Evolutionary conservation across 2,888 invertebrate species (phyloP).

Genomic region (Agrochola macilenta): DNA sequence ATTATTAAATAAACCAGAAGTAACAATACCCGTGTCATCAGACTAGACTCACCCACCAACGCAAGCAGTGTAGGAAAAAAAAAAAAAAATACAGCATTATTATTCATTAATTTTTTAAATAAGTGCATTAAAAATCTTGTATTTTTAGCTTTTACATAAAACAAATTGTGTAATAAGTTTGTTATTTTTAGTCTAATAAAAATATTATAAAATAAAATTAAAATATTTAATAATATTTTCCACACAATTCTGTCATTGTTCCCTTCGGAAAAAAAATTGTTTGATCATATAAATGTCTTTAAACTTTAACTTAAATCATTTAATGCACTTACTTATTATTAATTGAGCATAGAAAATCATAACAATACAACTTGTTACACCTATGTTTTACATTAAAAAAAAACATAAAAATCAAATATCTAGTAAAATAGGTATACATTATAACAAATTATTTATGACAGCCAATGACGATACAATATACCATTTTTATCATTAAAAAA

Average conservation of each 20-base stretch:
- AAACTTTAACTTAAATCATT: neutral
- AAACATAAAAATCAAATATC: neutral
- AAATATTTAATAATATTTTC: neutral
- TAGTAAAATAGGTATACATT: neutral
- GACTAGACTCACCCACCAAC: slow-evolving; percentile 71
- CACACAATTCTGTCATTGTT: neutral
- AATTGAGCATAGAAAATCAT: neutral
- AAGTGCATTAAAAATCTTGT: slow-evolving; percentile 3
- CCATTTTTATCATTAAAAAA: neutral
- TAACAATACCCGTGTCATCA: slow-evolving; percentile 72
- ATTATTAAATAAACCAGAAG: slow-evolving; percentile 60
- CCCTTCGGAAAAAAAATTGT: neutral
- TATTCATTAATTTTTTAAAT: neutral
- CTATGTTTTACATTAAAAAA: neutral
- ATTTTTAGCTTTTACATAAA: neutral
- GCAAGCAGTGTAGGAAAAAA: slow-evolving; percentile 66
- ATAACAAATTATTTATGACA: neutral
- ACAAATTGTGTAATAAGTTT: no score
- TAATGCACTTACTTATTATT: neutral
- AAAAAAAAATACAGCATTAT: slow-evolving; percentile 7
- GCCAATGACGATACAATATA: no score
- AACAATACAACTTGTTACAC: neutral
- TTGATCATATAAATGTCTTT: neutral
- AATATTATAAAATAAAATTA: no score
- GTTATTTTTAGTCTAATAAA: no score